These are phyloP conservation scores for Ferdinandea cuprea DNA, from an alignment of 2,888 invertebrate genomes.

Conservation along the genomic window DNA sequence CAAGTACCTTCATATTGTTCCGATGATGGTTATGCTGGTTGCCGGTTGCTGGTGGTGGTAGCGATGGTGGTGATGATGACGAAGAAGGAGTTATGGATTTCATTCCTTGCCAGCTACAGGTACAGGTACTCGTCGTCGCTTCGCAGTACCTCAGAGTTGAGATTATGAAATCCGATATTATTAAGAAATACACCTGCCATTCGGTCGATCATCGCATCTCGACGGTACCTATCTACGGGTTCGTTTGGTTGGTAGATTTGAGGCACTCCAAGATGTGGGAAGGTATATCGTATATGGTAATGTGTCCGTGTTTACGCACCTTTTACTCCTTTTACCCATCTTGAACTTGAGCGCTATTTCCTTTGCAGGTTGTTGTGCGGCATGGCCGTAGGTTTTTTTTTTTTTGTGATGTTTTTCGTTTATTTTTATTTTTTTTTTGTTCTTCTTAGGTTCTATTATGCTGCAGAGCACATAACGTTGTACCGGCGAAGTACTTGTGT, in stretches of 20 bases:
- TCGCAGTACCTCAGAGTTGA: constrained; percentile 30
- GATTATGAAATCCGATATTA: constrained; percentile 69
- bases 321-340: constrained; percentile 67
- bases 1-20: too few relatives aligned
- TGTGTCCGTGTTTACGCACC: constrained; percentile 72
- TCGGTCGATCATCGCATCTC: constrained; percentile 23
- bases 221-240: constrained; percentile 39
- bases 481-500: constrained; percentile 45
- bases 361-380: constrained; percentile 46
- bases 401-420: neutral
- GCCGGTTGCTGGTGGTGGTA: constrained; percentile 25
- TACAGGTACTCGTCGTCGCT: constrained; percentile 12
- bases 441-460: constrained; percentile 4
- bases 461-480: constrained; percentile 8
- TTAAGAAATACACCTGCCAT: constrained; percentile 73
- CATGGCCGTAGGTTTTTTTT: neutral
- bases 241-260: constrained; percentile 44
- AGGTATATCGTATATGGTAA: constrained; percentile 60
- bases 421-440: constrained; percentile 15
- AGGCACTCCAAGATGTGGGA: constrained; percentile 58
- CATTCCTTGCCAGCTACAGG: constrained; percentile 37
- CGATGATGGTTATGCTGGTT: too few relatives aligned
- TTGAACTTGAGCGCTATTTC: constrained; percentile 21
- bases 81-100: constrained; percentile 60
- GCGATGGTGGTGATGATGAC: constrained; percentile 54